Conservation (phyloP, 2,888 invertebrate species). For the Mesodorylaimus sp. region DNA sequence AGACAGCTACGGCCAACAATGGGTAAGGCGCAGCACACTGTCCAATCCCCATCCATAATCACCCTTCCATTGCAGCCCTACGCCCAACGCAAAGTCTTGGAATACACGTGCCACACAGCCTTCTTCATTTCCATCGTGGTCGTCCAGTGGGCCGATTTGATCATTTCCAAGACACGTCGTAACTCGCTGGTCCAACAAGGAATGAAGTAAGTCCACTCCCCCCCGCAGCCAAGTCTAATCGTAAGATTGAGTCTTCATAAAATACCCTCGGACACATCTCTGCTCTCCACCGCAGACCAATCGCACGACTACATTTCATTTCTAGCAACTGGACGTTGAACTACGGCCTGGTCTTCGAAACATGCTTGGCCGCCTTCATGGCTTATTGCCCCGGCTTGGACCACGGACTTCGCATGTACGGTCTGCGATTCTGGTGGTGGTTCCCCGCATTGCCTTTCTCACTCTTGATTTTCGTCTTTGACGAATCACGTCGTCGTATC, state of each 20-base stretch:
- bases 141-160: conserved; percentile 39
- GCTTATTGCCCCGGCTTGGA: conserved; percentile 14
- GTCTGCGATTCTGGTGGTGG: conserved; percentile 39
- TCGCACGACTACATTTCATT: too few species aligned
- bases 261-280: too few species aligned
- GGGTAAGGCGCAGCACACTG: too few species aligned
- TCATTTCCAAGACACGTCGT: conserved; percentile 38
- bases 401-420: conserved; percentile 76
- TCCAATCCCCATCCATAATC: too few species aligned
- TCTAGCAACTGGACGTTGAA: conserved; percentile 11
- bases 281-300: too few species aligned
- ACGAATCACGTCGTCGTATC: conserved; percentile 12
- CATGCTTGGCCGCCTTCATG: conserved; percentile 12
- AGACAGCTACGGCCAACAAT: conserved; percentile 98
- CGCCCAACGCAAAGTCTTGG: conserved; percentile 31
- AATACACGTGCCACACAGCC: conserved; percentile 39
- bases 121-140: conserved; percentile 39
- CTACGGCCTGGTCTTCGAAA: conserved; percentile 13
- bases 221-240: too few species aligned
- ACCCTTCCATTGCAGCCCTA: conserved; percentile 32
- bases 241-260: too few species aligned
- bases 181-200: conserved; percentile 38
- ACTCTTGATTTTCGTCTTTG: conserved; percentile 23
- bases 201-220: conserved; percentile 34
- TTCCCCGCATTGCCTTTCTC: conserved; percentile 8